These are phyloP conservation scores for Camponotus floridanus DNA, from an alignment of 1,140 invertebrate genomes.

Conservation along the genomic window DNA sequence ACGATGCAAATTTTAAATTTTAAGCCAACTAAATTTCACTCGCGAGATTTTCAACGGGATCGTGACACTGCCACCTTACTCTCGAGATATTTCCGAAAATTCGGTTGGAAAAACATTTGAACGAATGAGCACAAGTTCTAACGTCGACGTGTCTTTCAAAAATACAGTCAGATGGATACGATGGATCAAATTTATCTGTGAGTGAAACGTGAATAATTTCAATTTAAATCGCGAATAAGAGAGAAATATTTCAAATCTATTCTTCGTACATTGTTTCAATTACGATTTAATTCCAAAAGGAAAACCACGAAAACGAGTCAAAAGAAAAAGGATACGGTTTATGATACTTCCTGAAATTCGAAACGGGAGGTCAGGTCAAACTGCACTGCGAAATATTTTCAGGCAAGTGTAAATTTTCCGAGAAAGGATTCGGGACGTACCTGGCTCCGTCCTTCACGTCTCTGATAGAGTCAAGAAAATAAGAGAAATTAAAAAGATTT, in stretches of 20 bases:
- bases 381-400: conserved; percentile 12
- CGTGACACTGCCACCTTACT: background rate
- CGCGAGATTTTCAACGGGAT: conserved; percentile 32
- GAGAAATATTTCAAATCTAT: background rate
- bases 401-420: background rate
- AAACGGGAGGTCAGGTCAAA: background rate
- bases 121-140: conserved; percentile 25
- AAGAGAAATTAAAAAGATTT: conserved; percentile 34
- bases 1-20: conserved; percentile 47
- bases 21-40: conserved; percentile 53
- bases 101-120: conserved; percentile 34
- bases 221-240: conserved; percentile 21
- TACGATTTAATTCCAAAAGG: background rate
- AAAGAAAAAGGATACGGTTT: background rate
- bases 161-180: conserved; percentile 30
- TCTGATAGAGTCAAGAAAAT: conserved; percentile 18
- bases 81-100: conserved; percentile 12
- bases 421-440: background rate
- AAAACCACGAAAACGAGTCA: background rate
- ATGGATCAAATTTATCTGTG: conserved; percentile 7
- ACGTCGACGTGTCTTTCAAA: conserved; percentile 41
- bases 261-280: background rate
- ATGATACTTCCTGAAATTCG: background rate
- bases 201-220: background rate
- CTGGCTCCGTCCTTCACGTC: background rate